phyloP scores from a whole-genome alignment of 2,888 invertebrate genomes.

The Rhopalosiphum nymphaeae region DNA sequence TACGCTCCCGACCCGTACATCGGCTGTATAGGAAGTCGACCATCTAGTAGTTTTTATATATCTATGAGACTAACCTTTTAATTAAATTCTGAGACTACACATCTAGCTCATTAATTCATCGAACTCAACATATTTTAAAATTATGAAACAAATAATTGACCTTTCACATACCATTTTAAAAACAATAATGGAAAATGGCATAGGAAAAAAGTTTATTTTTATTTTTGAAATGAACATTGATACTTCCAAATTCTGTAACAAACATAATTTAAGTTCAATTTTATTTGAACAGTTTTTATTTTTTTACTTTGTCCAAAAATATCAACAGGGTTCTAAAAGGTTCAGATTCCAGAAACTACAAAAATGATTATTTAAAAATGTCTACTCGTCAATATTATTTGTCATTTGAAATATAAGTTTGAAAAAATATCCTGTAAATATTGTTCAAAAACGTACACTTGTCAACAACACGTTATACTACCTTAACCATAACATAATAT shows the following conservation, averaged over 20 bases:
- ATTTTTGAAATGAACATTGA: slow-evolving; percentile 21
- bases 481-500: neutral
- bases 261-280: slow-evolving; percentile 30
- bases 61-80: neutral
- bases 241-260: neutral
- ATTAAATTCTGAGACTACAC: neutral
- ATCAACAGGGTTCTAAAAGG: neutral
- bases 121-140: neutral
- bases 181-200: neutral
- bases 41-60: too few relatives aligned
- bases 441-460: neutral
- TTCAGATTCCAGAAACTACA: neutral
- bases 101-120: slow-evolving; percentile 4
- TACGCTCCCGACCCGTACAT: too few relatives aligned
- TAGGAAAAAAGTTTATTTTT: slow-evolving; percentile 2
- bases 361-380: slow-evolving; percentile 3
- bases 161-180: neutral
- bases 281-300: slow-evolving; percentile 1
- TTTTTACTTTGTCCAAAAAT: slow-evolving; percentile 12
- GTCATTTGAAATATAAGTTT: slow-evolving; percentile 20
- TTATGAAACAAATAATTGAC: neutral
- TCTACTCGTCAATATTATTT: slow-evolving; percentile 29
- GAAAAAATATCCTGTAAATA: slow-evolving; percentile 32
- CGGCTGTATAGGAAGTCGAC: too few relatives aligned
- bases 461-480: neutral